Evolutionary conservation across 2,888 invertebrate species (phyloP).

Genomic region (Apamea epomidion): DNA sequence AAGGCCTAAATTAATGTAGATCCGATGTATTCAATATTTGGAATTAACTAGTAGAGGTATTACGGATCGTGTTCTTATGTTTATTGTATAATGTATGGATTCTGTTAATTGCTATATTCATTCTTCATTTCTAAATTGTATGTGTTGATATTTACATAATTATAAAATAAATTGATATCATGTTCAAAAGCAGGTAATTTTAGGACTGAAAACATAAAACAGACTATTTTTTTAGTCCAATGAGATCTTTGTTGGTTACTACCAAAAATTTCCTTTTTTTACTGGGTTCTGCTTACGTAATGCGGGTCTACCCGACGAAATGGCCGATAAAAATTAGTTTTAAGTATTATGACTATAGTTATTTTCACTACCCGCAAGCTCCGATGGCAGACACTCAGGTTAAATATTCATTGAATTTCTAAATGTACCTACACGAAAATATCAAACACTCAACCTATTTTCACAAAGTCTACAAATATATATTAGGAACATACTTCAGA

Average conservation of each 20-base stretch:
- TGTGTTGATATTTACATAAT: background rate
- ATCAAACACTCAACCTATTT: background rate
- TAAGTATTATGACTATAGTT: constrained; percentile 7
- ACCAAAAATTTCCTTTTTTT: background rate
- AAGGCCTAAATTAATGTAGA: constrained; percentile 54
- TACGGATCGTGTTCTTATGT: constrained; percentile 38
- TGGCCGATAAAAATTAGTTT: constrained; percentile 21
- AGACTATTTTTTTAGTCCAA: background rate
- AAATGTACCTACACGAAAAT: constrained; percentile 1
- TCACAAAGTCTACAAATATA: background rate
- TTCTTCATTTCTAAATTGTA: background rate
- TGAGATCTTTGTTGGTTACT: background rate
- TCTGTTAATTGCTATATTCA: constrained; percentile 12
- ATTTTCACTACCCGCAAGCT: constrained; percentile 9
- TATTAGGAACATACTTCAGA: background rate
- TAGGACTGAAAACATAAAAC: background rate
- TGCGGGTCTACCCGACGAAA: constrained; percentile 1
- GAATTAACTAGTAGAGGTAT: constrained; percentile 28
- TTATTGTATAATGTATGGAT: constrained; percentile 1
- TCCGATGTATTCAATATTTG: constrained; percentile 56
- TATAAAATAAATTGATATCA: background rate
- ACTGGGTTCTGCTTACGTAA: background rate
- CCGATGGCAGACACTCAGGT: background rate
- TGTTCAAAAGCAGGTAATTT: background rate
- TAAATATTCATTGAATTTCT: constrained; percentile 16